These are phyloP conservation scores for Choristoneura rosaceana DNA, from an alignment of 2,888 invertebrate genomes.

Conservation along the genomic window DNA sequence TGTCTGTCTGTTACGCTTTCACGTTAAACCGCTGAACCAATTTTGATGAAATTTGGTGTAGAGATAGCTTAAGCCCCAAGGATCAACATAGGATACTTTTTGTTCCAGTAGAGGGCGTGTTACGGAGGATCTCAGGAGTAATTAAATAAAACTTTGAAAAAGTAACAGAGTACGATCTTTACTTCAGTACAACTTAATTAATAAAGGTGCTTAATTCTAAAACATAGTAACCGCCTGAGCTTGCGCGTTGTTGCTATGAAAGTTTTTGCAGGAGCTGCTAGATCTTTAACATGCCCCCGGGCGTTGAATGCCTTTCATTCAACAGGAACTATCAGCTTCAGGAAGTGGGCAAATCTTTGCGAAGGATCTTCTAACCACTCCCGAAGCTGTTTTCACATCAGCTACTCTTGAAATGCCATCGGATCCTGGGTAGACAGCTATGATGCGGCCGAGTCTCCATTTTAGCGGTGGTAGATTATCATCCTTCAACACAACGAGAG, in stretches of 20 bases:
- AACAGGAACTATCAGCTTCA: neutral
- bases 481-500: too few species aligned
- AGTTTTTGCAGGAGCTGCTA: neutral
- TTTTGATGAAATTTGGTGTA: too few species aligned
- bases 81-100: too few species aligned
- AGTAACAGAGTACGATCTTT: too few species aligned
- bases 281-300: constrained; percentile 11
- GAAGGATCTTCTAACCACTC: constrained; percentile 1
- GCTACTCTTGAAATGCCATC: constrained; percentile 5
- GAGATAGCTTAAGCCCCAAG: too few species aligned
- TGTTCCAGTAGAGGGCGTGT: too few species aligned
- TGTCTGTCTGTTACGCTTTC: too few species aligned
- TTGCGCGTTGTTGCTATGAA: neutral
- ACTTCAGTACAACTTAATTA: neutral
- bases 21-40: too few species aligned
- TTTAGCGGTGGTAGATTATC: too few species aligned
- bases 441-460: constrained; percentile 24
- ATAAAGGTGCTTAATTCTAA: neutral
- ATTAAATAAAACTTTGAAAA: too few species aligned
- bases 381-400: neutral
- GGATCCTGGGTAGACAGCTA: neutral
- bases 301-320: constrained; percentile 9
- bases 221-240: neutral
- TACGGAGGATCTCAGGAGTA: too few species aligned
- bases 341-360: too few species aligned